phyloP scores from a whole-genome alignment of 2,888 invertebrate genomes.

The Minunthozetes semirufus region DNA sequence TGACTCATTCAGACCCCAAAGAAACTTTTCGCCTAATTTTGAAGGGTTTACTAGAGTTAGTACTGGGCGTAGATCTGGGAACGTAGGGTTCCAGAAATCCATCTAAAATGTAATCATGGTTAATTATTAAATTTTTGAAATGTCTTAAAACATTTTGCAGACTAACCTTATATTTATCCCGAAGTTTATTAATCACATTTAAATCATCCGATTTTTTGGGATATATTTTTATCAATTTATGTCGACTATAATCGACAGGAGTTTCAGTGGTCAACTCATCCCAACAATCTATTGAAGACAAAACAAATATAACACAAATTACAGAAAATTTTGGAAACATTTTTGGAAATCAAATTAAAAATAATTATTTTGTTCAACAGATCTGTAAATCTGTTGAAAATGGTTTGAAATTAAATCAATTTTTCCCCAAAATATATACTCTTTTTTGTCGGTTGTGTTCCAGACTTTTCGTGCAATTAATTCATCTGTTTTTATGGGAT shows the following conservation, averaged over 20 bases:
- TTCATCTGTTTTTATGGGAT: no score
- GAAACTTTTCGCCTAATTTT: not conserved
- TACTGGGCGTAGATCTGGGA: slow-evolving; percentile 14
- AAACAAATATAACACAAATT: no score
- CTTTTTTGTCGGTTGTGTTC: no score
- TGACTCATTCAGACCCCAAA: slow-evolving; percentile 15
- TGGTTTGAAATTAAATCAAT: no score
- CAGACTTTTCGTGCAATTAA: no score
- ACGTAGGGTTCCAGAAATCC: slow-evolving; percentile 31
- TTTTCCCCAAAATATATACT: no score
- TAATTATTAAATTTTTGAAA: not conserved
- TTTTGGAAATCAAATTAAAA: no score
- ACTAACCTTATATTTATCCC: not conserved
- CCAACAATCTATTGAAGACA: no score
- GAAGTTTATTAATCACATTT: not conserved
- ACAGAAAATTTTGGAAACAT: no score
- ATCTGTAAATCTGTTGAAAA: no score
- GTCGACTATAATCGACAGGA: slow-evolving; percentile 11
- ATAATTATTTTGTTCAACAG: no score
- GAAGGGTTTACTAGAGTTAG: slow-evolving; percentile 26
- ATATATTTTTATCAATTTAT: slow-evolving; percentile 23
- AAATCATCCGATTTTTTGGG: not conserved
- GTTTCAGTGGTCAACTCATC: not conserved
- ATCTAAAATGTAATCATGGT: slow-evolving; percentile 7
- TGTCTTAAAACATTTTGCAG: not conserved